Conservation (phyloP, 2,888 invertebrate genomes). For the Mechanitis mazaeus region DNA sequence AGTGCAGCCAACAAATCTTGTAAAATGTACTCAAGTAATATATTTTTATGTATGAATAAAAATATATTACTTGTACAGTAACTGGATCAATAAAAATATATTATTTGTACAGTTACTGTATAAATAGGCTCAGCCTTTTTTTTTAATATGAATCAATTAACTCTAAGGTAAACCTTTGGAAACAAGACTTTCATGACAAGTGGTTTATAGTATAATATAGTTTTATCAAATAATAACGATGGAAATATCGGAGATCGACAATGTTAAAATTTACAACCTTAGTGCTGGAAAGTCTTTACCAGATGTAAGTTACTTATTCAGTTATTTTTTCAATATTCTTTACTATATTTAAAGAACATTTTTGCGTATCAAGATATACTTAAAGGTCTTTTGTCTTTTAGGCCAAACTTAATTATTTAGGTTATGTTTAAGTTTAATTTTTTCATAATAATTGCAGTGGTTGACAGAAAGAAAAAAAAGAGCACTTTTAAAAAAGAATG, state of each 20-base stretch:
- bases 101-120: too few species aligned
- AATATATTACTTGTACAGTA: too few species aligned
- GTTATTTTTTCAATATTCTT: background rate
- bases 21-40: too few species aligned
- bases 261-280: slow-evolving; percentile 98
- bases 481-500: slow-evolving; percentile 89
- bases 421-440: background rate
- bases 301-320: slow-evolving; percentile 82
- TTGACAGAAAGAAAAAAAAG: slow-evolving; percentile 89
- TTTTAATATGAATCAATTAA: background rate
- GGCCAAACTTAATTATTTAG: background rate
- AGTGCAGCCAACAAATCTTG: too few species aligned
- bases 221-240: slow-evolving; percentile 68
- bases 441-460: slow-evolving; percentile 79
- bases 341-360: background rate
- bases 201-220: too few species aligned
- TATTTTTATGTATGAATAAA: too few species aligned
- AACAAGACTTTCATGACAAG: too few species aligned
- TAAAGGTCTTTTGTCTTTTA: too few species aligned
- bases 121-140: too few species aligned
- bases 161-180: background rate
- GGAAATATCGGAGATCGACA: slow-evolving; percentile 95
- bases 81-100: too few species aligned
- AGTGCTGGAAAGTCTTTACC: slow-evolving; percentile 97
- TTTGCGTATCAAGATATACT: too few species aligned